Evolutionary conservation across 2,113 vertebrate species (phyloP).

Genomic region (Recurvirostra avosetta): DNA sequence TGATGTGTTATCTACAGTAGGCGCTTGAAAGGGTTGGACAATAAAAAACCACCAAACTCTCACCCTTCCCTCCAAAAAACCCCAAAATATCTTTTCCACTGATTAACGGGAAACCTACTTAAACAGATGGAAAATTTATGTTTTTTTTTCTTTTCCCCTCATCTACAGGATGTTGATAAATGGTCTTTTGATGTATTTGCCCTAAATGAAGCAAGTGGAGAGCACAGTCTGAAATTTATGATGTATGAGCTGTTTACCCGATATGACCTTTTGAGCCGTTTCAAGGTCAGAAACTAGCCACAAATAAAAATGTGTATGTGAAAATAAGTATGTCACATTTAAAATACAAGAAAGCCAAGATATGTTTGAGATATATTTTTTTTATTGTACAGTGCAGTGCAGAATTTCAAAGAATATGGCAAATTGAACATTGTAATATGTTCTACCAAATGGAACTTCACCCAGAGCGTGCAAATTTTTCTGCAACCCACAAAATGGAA

Average conservation of each 20-base stretch:
- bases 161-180: slow-evolving; percentile 90
- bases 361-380: background rate
- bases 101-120: background rate
- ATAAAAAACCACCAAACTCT: background rate
- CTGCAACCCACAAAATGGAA: background rate
- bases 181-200: slow-evolving; percentile 97
- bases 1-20: background rate
- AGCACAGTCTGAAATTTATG: slow-evolving; percentile 97
- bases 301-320: background rate
- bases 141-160: background rate
- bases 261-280: slow-evolving; percentile 97
- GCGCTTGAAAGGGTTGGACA: background rate
- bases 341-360: background rate
- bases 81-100: background rate
- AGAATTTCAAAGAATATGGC: background rate
- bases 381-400: background rate
- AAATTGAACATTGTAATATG: background rate
- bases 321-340: background rate
- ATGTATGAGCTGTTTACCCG: slow-evolving; percentile 97
- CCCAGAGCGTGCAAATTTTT: background rate
- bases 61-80: background rate
- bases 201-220: slow-evolving; percentile 91
- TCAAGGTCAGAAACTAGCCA: slow-evolving; percentile 84
- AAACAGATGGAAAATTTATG: background rate
- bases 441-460: background rate